Evolutionary conservation across 1,140 invertebrate species (phyloP), one percentile per base, ranked within the genome.

Genomic region (Drosophila sp.): DNA sequence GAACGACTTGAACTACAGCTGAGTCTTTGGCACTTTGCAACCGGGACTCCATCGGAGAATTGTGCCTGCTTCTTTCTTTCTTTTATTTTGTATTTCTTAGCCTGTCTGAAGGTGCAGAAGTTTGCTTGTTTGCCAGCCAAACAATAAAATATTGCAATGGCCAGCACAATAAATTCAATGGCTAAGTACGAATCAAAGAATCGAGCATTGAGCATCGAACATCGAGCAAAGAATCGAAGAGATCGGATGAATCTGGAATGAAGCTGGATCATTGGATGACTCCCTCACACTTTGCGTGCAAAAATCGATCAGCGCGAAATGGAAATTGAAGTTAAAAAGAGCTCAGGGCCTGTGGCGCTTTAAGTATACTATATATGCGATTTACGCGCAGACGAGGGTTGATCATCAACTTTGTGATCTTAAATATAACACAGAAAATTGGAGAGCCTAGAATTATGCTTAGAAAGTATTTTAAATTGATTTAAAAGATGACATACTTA

Each of bases 201-300:
- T 48, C 13, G 54, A 32, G 40, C 13, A 29, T 32, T 16, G 3
- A 18, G 4, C 16, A 25, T 29, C 27, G 29, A n/a, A 27, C 7
- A 59, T 58, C 56, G 40, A 18, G 56, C 25, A 36, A 36, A 36
- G 34, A 3, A 45, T 27, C 5, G 32, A 36, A 13, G 14, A n/a
- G 11, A 41, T 51, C 59, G 36, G 4, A 50, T 5, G 18, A 59
- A 61, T 62, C 59, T n/a, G n/a, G n/a, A n/a, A n/a, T n/a, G 78
- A 18, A 43, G 34, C 13, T 29, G 0, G 21, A 48, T 48, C 21
- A 7, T 11, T 6, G 64, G 45, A 32, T 54, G 59, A 82, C 78
- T 86, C 82, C 83, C 82, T 87, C 83, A 87, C 83, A 89, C 83
- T 87, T 87, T 87, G 83, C 83, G 79, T 87, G 83, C 83, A 83